Conservation (phyloP, 2,888 invertebrate species). For the Chaitophorus viminalis region DNA sequence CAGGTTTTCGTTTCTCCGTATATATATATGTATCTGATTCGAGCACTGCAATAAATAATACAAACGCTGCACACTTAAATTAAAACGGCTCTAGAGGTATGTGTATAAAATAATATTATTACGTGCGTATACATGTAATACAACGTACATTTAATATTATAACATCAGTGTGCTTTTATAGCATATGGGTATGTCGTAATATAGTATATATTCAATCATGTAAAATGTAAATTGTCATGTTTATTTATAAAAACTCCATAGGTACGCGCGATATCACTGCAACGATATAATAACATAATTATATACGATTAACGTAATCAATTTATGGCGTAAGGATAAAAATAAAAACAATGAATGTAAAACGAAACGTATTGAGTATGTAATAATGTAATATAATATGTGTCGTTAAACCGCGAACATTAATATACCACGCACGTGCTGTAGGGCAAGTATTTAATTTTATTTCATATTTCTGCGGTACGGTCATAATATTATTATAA, state of each 20-base stretch:
- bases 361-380: too few relatives aligned
- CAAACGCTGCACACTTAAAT: not conserved
- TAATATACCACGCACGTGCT: too few relatives aligned
- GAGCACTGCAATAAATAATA: slow-evolving; percentile 25
- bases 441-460: too few relatives aligned
- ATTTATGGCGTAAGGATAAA: not conserved
- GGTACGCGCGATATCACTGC: not conserved
- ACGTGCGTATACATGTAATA: too few relatives aligned
- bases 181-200: not conserved
- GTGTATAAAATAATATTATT: too few relatives aligned
- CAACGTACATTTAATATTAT: not conserved
- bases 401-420: too few relatives aligned
- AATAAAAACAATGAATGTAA: too few relatives aligned
- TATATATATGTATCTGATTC: slow-evolving; percentile 4
- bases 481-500: too few relatives aligned
- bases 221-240: slow-evolving; percentile 46
- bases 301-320: not conserved
- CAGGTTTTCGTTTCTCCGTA: not conserved
- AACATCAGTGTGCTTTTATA: not conserved
- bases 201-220: slow-evolving; percentile 7
- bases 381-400: too few relatives aligned
- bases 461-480: too few relatives aligned
- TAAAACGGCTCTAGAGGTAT: not conserved
- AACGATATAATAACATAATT: slow-evolving; percentile 18
- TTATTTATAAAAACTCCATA: slow-evolving; percentile 10